Evolutionary conservation across 2,113 vertebrate species (phyloP).

Genomic region (Trogon surrucura): DNA sequence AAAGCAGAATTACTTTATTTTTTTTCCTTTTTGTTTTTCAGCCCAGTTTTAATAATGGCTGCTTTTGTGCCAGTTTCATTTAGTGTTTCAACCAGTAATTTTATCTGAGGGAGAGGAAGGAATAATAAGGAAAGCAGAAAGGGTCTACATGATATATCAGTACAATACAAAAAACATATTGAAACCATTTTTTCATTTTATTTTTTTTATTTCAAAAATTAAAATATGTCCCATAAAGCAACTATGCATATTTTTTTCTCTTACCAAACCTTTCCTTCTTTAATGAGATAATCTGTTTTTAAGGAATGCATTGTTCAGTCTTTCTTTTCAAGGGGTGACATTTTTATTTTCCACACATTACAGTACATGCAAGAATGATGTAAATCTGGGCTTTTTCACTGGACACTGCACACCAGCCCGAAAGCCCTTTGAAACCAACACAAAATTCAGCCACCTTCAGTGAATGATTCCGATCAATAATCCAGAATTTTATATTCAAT

Average conservation of each 20-base stretch:
- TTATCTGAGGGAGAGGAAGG: slow-evolving; percentile 41
- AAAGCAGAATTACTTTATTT: slow-evolving; percentile 67
- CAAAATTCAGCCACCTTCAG: slow-evolving; percentile 39
- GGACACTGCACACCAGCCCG: not conserved
- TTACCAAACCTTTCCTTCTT: slow-evolving; percentile 38
- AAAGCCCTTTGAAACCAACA: slow-evolving; percentile 58
- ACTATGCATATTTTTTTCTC: slow-evolving; percentile 57
- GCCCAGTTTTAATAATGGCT: slow-evolving; percentile 77
- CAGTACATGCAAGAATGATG: slow-evolving; percentile 41
- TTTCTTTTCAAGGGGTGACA: slow-evolving; percentile 62
- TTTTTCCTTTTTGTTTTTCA: slow-evolving; percentile 54
- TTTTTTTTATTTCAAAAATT: slow-evolving; percentile 69
- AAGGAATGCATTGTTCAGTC: slow-evolving; percentile 21
- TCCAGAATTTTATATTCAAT: slow-evolving; percentile 74
- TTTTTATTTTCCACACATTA: slow-evolving; percentile 67
- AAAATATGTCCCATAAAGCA: slow-evolving; percentile 68
- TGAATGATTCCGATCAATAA: slow-evolving; percentile 75
- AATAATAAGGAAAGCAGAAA: slow-evolving; percentile 62
- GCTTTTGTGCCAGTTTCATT: slow-evolving; percentile 75
- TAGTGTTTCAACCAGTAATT: slow-evolving; percentile 72
- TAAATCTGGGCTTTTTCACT: slow-evolving; percentile 52
- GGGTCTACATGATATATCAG: slow-evolving; percentile 67
- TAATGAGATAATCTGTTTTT: slow-evolving; percentile 70
- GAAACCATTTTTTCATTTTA: slow-evolving; percentile 76
- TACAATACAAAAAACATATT: slow-evolving; percentile 75